Evolutionary conservation across 2,888 invertebrate species (phyloP).

Genomic region (Neoscelio sp.): DNA sequence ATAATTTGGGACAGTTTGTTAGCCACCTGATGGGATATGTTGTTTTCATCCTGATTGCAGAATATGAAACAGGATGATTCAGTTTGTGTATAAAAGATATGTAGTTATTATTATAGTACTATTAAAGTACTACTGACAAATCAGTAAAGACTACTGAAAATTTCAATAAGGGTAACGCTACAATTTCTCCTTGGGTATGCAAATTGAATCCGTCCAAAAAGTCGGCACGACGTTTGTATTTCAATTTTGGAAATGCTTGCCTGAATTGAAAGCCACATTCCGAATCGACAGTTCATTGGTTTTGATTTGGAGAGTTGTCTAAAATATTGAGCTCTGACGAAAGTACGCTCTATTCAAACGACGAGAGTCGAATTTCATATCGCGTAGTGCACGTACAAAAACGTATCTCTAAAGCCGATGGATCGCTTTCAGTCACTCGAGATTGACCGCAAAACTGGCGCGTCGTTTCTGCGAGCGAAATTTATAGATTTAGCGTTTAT

Average conservation of each 20-base stretch:
- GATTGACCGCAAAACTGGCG: slow-evolving; percentile 61
- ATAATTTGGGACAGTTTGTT: too few relatives aligned
- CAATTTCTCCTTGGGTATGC: too few relatives aligned
- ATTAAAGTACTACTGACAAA: too few relatives aligned
- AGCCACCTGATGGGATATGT: too few relatives aligned
- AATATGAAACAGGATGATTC: too few relatives aligned
- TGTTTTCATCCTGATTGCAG: too few relatives aligned
- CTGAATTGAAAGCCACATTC: slow-evolving; percentile 51
- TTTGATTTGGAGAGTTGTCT: slow-evolving; percentile 59
- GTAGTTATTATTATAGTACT: too few relatives aligned
- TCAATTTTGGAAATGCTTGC: slow-evolving; percentile 16
- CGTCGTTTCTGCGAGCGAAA: slow-evolving; percentile 49
- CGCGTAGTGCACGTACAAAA: slow-evolving; percentile 55
- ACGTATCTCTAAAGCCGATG: slow-evolving; percentile 58
- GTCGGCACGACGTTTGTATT: background rate
- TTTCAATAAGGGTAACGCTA: too few relatives aligned
- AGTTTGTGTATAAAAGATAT: too few relatives aligned
- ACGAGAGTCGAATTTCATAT: slow-evolving; percentile 58
- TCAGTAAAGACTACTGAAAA: too few relatives aligned
- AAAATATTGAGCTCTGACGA: slow-evolving; percentile 48
- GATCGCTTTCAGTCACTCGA: slow-evolving; percentile 57
- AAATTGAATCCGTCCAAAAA: too few relatives aligned
- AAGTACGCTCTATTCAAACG: slow-evolving; percentile 50
- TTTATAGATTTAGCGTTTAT: slow-evolving; percentile 65
- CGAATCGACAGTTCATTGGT: slow-evolving; percentile 53